Evolutionary conservation across 2,113 vertebrate genomes (phyloP).

Genomic region (Pygoscelis antarcticus): DNA sequence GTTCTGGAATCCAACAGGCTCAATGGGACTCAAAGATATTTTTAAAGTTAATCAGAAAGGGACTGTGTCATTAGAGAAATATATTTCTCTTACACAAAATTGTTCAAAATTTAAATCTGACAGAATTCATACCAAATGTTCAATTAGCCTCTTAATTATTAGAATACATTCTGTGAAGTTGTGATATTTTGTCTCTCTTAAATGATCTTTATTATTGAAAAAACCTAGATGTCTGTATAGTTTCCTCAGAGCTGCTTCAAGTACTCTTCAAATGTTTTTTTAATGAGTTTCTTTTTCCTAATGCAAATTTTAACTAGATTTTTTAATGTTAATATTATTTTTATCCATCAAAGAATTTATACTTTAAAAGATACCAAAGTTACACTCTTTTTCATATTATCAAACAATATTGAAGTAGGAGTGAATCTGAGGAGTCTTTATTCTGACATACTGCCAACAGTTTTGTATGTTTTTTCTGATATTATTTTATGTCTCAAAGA

Average conservation of each 20-base stretch:
- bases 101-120: background rate
- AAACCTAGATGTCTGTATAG: background rate
- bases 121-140: background rate
- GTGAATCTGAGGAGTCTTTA: background rate
- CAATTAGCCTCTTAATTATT: background rate
- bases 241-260: background rate
- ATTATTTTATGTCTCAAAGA: background rate
- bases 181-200: background rate
- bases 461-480: background rate
- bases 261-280: background rate
- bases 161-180: background rate
- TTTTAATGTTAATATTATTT: background rate
- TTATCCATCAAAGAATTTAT: background rate
- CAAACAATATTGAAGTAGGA: background rate
- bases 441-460: background rate
- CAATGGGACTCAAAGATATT: background rate
- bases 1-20: background rate
- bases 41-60: background rate
- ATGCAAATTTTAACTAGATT: background rate
- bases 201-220: background rate
- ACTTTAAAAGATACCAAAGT: background rate
- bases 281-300: background rate
- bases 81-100: background rate
- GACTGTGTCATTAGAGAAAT: background rate
- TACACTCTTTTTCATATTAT: background rate